Conservation (phyloP, 2,797 vertebrate genomes). For the Enteromius argenteus region DNA sequence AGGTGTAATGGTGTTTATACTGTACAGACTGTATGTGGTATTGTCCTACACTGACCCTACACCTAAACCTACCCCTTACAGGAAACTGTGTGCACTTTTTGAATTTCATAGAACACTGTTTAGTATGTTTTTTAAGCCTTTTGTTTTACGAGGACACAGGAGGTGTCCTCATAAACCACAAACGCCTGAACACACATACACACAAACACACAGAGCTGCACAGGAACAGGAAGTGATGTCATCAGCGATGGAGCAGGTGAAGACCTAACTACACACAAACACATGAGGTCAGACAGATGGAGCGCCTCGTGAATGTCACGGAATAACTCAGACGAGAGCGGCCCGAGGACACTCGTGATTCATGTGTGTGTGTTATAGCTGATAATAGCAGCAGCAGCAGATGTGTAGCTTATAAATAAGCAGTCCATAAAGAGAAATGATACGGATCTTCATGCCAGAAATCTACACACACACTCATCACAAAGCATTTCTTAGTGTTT, state of each 20-base stretch:
- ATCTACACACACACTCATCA: neutral
- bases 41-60: too few species aligned
- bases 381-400: neutral
- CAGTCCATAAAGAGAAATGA: neutral
- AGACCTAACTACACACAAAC: neutral
- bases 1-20: too few species aligned
- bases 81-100: too few species aligned
- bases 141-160: too few species aligned
- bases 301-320: neutral
- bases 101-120: too few species aligned
- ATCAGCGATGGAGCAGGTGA: neutral
- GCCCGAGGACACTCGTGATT: neutral
- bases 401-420: neutral
- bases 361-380: neutral
- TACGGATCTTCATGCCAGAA: neutral
- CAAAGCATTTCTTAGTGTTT: neutral
- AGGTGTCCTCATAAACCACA: too few species aligned
- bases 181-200: too few species aligned
- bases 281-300: neutral
- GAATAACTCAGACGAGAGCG: neutral
- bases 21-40: too few species aligned
- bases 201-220: too few species aligned
- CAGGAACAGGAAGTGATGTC: constrained; percentile 1
- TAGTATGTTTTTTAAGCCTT: too few species aligned
- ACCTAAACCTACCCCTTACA: too few species aligned